These are phyloP conservation scores for Eucera pruinosa DNA, from an alignment of 2,888 invertebrate genomes.

Conservation along the genomic window DNA sequence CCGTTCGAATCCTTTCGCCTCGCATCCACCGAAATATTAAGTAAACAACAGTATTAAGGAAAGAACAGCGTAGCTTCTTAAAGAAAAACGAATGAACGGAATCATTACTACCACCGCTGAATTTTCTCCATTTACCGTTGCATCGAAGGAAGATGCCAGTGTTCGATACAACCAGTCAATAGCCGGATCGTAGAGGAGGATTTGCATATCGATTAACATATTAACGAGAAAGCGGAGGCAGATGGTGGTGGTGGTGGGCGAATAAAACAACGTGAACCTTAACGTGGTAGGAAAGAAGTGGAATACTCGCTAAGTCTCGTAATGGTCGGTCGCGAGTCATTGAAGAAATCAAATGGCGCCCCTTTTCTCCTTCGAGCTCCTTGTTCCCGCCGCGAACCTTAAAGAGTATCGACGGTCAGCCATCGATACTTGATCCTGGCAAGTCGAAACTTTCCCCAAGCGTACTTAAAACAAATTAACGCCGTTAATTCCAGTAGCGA, in stretches of 20 bases:
- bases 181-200: constrained; percentile 9
- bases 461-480: constrained; percentile 78
- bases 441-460: constrained; percentile 65
- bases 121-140: constrained; percentile 4
- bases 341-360: constrained; percentile 50
- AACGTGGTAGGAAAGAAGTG: constrained; percentile 44
- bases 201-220: constrained; percentile 61
- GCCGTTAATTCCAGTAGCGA: constrained; percentile 73
- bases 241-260: too few relatives aligned
- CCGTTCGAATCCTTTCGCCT: too few relatives aligned
- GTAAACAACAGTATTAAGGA: too few relatives aligned
- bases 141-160: constrained; percentile 15
- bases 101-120: constrained; percentile 12
- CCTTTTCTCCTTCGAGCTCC: not conserved
- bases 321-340: constrained; percentile 45
- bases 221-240: constrained; percentile 36
- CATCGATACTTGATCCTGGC: constrained; percentile 62
- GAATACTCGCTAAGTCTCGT: constrained; percentile 28
- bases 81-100: not conserved
- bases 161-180: constrained; percentile 21
- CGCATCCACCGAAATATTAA: too few relatives aligned
- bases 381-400: not conserved
- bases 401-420: constrained; percentile 66
- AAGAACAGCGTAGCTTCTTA: too few relatives aligned
- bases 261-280: constrained; percentile 35